Evolutionary conservation across 2,888 invertebrate genomes (phyloP), one percentile per base, ranked within the genome.

Genomic region (Eristalinus sepulchralis): DNA sequence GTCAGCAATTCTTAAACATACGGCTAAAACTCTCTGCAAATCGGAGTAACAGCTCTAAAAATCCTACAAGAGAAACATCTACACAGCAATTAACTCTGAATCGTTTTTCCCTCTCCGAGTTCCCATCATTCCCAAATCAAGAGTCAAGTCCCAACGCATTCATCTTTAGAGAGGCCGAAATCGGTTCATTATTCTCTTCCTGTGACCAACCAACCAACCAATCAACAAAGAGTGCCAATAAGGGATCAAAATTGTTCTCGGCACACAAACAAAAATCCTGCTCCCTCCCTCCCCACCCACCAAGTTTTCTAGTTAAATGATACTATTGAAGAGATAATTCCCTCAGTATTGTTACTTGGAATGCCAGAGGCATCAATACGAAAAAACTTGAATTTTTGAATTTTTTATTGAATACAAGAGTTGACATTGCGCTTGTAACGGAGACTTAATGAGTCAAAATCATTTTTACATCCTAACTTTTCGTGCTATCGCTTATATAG

Each of bases 391-490:
- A 70, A 17, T 70, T 70, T 39, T 70, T 70, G 22, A 70, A 70
- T 17, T 70, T 70, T 27, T 39, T 27, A 31, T n/a, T n/a, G n/a
- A n/a, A n/a, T n/a, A n/a, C n/a, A n/a, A 71, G 60, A 39, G 47
- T 60, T 71, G 60, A 71, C 47, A 71, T 71, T 71, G 71, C 71
- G n/a, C n/a, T n/a, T n/a, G n/a, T n/a, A n/a, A n/a, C n/a, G n/a
- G n/a, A n/a, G n/a, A n/a, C n/a, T n/a, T n/a, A n/a, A n/a, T n/a
- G 31, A 5, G 10, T 6, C 22, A n/a, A 71, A 71, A 60, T 47
- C 71, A 2, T 71, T 71, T 60, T 36, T 31, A 17, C 71, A 60
- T 11, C 71, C 62, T 5, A 17, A 17, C n/a, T 39, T 39, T 39
- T 39, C n/a, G 39, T 39, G 39, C 6, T 39, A 39, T 39, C 39